Evolutionary conservation across 2,888 invertebrate species (phyloP).

Genomic region (Archips crataeganus): DNA sequence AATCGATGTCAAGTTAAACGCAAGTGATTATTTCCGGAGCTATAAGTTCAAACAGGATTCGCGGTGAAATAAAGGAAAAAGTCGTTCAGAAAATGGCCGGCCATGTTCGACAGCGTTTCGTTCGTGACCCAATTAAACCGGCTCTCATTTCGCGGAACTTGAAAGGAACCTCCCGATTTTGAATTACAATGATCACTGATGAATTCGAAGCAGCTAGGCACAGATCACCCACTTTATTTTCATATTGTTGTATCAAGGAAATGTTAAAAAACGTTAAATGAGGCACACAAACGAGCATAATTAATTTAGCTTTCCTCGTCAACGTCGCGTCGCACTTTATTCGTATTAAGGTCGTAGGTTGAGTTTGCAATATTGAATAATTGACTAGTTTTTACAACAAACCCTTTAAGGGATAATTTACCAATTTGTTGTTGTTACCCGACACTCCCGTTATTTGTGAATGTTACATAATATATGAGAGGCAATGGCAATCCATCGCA

Average conservation of each 20-base stretch:
- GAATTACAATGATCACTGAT: constrained; percentile 40
- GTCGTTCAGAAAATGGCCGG: constrained; percentile 75
- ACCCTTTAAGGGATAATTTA: constrained; percentile 27
- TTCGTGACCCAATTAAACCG: constrained; percentile 77
- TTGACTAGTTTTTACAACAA: constrained; percentile 30
- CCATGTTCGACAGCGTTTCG: constrained; percentile 73
- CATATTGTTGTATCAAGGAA: constrained; percentile 3
- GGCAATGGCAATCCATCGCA: constrained; percentile 29
- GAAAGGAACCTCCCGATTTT: constrained; percentile 37
- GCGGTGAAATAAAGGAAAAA: constrained; percentile 70
- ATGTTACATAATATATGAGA: constrained; percentile 35
- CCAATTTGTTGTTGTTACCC: constrained; percentile 25
- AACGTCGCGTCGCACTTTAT: constrained; percentile 9
- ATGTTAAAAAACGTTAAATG: not conserved
- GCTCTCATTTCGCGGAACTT: constrained; percentile 38
- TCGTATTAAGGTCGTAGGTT: not conserved
- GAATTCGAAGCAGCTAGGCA: constrained; percentile 30
- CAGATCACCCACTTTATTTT: constrained; percentile 12
- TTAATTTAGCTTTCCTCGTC: constrained; percentile 15
- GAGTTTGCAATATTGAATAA: constrained; percentile 26
- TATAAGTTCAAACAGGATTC: constrained; percentile 57
- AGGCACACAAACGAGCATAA: constrained; percentile 5
- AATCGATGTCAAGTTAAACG: constrained; percentile 59
- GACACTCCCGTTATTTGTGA: constrained; percentile 18
- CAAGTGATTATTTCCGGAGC: constrained; percentile 71